Base-by-base conservation (phyloP, 1,140 invertebrate species). In the Bombus superbus region DNA sequence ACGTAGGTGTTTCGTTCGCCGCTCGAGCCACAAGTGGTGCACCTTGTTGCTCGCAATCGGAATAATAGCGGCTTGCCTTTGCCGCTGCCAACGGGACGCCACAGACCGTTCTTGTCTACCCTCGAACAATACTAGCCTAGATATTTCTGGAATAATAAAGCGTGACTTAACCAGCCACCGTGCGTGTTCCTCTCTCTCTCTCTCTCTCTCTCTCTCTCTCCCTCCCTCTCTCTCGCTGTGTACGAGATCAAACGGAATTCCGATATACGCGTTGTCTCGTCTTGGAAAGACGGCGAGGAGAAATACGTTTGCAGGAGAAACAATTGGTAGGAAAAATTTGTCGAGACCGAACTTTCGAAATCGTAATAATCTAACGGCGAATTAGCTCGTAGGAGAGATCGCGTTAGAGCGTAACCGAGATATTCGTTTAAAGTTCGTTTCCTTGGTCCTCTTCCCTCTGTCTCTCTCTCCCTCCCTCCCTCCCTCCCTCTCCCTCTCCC, bases 11-110 rank as follows among this genome's bases (percentile, higher is more conserved):
- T 64, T 83, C 68, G 77, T 64, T 81, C 73, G 62, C 81, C 57
- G 66, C 84, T 76, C 75, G 59, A 87, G 78, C 74, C 86, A 78
- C 85, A 89, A 90, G 87, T 89, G 89, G 73, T 32, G 64, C 73
- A 90, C 78, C 78, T 87, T 71, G 88, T 85, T 89, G 81, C 78
- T 87, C 78, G 73, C 72, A 38, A 88, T 73, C 82, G 76, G 40
- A 74, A 85, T 73, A 66, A 85, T 88, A 83, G 79, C 62, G 32
- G 69, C 66, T 71, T n/a, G 42, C 79, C 79, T 81, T 80, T 80
- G 25, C 78, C 66, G 66, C 42, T 53, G 25, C 79, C 66, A 71
- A 81, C 68, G 44, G 66, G 42, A 66, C 62, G n/a, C 40, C 77
- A 25, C 40, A 32, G 44, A 44, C 82, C 44, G n/a, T 83, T 32